phyloP scores from a whole-genome alignment of 1,140 invertebrate genomes.

The Drosophila oshimai region DNA sequence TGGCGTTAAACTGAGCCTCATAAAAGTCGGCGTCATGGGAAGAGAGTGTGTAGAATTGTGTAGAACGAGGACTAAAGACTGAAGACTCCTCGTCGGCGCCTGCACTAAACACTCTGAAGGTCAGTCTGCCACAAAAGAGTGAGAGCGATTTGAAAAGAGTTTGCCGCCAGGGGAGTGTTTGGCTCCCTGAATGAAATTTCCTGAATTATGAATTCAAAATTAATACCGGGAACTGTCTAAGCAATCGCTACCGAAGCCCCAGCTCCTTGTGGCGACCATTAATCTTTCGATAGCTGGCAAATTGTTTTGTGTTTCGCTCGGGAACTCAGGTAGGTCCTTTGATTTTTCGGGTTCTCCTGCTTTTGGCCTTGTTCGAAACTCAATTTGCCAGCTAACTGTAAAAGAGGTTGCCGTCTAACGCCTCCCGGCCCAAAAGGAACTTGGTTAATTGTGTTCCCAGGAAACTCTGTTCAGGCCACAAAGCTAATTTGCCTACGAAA shows the following conservation, averaged over 20 bases:
- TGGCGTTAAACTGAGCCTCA: conserved; percentile 44
- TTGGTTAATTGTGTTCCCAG: conserved; percentile 73
- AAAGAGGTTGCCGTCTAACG: conserved; percentile 54
- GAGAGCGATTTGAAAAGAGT: conserved; percentile 38
- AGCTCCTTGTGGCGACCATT: conserved; percentile 49
- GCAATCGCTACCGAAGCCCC: conserved; percentile 72
- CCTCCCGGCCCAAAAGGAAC: conserved; percentile 36
- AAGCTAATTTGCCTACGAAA: conserved; percentile 77
- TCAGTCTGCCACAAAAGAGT: conserved; percentile 35
- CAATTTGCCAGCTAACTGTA: conserved; percentile 70
- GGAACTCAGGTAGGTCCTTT: conserved; percentile 42
- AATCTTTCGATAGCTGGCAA: conserved; percentile 56
- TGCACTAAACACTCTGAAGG: conserved; percentile 50
- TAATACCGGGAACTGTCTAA: conserved; percentile 79
- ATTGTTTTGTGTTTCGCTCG: conserved; percentile 48
- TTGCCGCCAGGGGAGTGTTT: conserved; percentile 43
- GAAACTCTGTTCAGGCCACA: conserved; percentile 38
- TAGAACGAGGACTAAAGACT: neutral
- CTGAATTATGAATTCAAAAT: conserved; percentile 77
- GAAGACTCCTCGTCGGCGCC: conserved; percentile 25
- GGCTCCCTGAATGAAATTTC: conserved; percentile 68
- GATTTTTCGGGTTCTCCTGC: neutral
- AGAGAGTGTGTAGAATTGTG: conserved; percentile 31
- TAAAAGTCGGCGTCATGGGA: conserved; percentile 70
- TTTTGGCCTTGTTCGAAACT: conserved; percentile 36